Base-by-base conservation (phyloP, 2,113 vertebrate species). In the Indicator indicator region DNA sequence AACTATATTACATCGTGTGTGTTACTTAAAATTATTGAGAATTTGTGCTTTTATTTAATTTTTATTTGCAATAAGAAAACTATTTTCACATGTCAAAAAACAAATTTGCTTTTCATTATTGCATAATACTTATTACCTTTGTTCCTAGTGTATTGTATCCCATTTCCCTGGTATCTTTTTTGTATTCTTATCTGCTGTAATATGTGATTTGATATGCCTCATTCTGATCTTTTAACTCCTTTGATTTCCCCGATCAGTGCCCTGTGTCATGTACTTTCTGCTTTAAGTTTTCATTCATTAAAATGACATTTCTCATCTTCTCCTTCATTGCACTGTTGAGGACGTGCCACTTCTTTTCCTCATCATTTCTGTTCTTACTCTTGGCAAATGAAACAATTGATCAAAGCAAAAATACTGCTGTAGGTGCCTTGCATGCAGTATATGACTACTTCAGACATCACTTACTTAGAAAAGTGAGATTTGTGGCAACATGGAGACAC, bases 281-380 rank as follows among this genome's bases (percentile, higher is more conserved):
- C 52, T 92, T 86, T 93, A 48, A 7, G 40, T 81, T 94, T 95
- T 80, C 50, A 60, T 81, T 94, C 79, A 83, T 94, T 94, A 88
- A 74, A 89, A 95, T 62, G 23, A 64, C 48, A 78, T 91, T 91
- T 93, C 91, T 86, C 62, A 72, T 93, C 85, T 74, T 93, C 69
- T 93, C 72, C 76, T 90, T 91, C 88, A 50, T 65, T 55, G 48
- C 76, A 23, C 54, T 91, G 13, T 32, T 62, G 72, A 83, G 58
- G 58, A 86, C 23, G 67, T 89, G 48, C 44, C 79, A 46, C 28
- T 88, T 78, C 28, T 91, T 94, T 80, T 71, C 19, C 55, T 83
- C 2, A 3, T 56, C 11, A 48, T 77, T 56, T 71, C 48, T 71
- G 7, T 59, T 91, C 79, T 91, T 69, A 42, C 28, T 73, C 6